Evolutionary conservation across 2,888 invertebrate species (phyloP), one percentile per base, ranked within the genome.

Genomic region (Lycia hirtaria): DNA sequence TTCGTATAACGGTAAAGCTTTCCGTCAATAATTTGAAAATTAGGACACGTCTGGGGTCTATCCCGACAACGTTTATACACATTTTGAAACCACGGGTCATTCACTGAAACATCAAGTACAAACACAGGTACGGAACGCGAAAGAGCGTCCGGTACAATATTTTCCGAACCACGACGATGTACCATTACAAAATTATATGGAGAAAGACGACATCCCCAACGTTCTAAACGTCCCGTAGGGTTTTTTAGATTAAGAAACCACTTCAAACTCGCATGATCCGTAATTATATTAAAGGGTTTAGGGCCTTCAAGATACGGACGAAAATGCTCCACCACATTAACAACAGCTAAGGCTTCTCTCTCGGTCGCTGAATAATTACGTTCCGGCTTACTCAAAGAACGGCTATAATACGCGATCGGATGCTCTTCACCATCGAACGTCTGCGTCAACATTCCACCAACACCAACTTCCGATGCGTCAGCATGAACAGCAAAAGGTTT

Each of bases 171-270:
- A 2, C 6, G 3, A 4, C 50, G 40, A 22, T 50, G 50, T n/a
- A 32, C 40, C 1, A 50, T 40, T 4, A 4, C 10, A 22, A 50
- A 50, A 14, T 40, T 32, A 19, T 22, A 50, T 1, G 50, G 40
- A 0, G 57, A 57, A 0, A 52, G 12, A 1, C 57, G 26, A 1
- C 44, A 37, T 1, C 57, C n/a, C n/a, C n/a, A n/a, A n/a, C n/a
- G n/a, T n/a, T n/a, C n/a, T n/a, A n/a, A n/a, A n/a, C n/a, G n/a
- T n/a, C n/a, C n/a, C n/a, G n/a, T n/a, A n/a, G n/a, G n/a, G n/a
- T n/a, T n/a, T n/a, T n/a, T n/a, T n/a, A 57, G 9, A 3, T 48
- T 52, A 4, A 52, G 14, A 24, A 55, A 55, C 57, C 48, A 62
- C 22, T 60, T 54, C 1, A 55, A 40, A 9, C 51, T 35, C 3